Evolutionary conservation across 2,113 vertebrate species (phyloP).

Genomic region (Falco punctatus): DNA sequence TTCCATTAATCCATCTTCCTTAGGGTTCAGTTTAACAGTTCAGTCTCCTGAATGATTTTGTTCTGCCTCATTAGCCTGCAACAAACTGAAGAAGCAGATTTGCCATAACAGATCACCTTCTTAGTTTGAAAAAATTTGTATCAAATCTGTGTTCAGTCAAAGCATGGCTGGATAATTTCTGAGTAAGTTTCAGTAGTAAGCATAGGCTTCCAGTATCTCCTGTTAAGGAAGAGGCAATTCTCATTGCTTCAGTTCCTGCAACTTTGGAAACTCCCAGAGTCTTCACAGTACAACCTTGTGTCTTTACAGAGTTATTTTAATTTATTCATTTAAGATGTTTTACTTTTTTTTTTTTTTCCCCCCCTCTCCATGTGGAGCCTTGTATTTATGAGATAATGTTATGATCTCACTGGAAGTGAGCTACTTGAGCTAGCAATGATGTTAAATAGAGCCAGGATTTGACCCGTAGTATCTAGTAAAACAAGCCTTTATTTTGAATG

Average conservation of each 20-base stretch:
- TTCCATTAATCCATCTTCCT: background rate
- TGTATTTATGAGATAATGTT: background rate
- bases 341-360: background rate
- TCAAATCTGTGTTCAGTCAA: background rate
- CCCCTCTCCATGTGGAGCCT: background rate
- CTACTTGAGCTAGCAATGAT: background rate
- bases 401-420: background rate
- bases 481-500: background rate
- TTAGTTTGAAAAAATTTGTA: background rate
- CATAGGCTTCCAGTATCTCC: background rate
- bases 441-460: background rate
- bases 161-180: background rate
- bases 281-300: background rate
- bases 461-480: background rate
- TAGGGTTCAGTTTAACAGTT: background rate
- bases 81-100: background rate
- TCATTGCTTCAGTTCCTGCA: background rate
- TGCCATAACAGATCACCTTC: background rate
- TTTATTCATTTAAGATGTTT: background rate
- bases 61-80: background rate
- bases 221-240: background rate
- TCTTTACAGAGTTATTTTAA: background rate
- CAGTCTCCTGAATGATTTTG: background rate
- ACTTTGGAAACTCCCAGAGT: background rate
- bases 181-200: background rate